Conservation (phyloP, 2,888 invertebrate species). For the Xanthostigma xanthostigma region DNA sequence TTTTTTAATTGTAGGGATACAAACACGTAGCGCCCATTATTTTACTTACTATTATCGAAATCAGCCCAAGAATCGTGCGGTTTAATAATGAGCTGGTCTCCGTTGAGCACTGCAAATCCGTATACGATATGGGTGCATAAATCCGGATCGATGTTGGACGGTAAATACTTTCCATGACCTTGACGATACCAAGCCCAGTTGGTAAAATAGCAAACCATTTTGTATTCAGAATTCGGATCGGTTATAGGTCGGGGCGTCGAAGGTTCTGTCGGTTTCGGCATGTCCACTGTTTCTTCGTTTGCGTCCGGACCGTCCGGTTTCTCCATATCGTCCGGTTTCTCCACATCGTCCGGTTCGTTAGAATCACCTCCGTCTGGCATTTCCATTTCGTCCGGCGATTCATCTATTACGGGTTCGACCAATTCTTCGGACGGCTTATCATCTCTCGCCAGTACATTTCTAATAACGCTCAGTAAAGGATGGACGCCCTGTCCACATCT, state of each 20-base stretch:
- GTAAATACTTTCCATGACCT: constrained; percentile 63
- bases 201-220: constrained; percentile 82
- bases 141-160: constrained; percentile 67
- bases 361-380: constrained; percentile 9
- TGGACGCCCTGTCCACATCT: constrained; percentile 67
- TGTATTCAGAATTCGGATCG: constrained; percentile 33
- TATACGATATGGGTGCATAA: constrained; percentile 86
- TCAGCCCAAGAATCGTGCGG: constrained; percentile 83
- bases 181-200: constrained; percentile 93
- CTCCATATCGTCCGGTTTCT: background rate
- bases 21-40: background rate
- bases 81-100: constrained; percentile 57
- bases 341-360: background rate
- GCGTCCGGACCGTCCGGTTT: too few relatives aligned
- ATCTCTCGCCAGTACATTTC: constrained; percentile 45
- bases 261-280: constrained; percentile 6
- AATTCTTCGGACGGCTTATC: constrained; percentile 3
- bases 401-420: constrained; percentile 11
- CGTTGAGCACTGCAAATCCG: constrained; percentile 78
- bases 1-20: too few relatives aligned
- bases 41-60: constrained; percentile 62
- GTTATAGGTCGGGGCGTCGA: constrained; percentile 7
- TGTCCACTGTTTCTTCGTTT: background rate
- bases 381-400: constrained; percentile 5
- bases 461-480: constrained; percentile 65